Evolutionary conservation across 2,797 vertebrate species (phyloP), one percentile per base, ranked within the genome.

Genomic region (Enteromius paludinosus): DNA sequence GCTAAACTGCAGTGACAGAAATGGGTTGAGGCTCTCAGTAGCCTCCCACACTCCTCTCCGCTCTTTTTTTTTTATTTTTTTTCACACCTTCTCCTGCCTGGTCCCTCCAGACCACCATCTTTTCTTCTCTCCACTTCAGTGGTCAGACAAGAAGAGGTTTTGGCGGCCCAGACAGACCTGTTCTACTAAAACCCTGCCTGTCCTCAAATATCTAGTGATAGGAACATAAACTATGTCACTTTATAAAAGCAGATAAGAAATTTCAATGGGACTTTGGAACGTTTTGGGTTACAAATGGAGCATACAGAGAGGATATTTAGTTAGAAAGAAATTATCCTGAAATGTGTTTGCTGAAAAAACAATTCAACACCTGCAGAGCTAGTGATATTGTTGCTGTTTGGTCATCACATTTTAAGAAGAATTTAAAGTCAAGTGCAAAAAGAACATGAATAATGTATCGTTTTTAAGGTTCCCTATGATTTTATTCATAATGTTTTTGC

Each of bases 141-240:
- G 77, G 81, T 80, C 70, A 76, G 59, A 80, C 35, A 80, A 62
- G 76, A 74, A 45, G 38, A 80, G 20, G 35, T 69, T 74, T 35
- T 20, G 35, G 54, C 28, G 43, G 38, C 72, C 52, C 68, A 81
- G 83, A 68, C 59, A 76, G 59, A 79, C 64, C 69, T 83, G 81
- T 78, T 78, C 78, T 83, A 75, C 78, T 73, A 87, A 83, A 87
- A 77, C n/a, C 15, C n/a, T 41, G 49, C 49, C 79, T 49, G 64
- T 78, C 56, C 77, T 76, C 65, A 80, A 76, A 83, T 52, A 69
- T 78, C 30, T 66, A 41, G 79, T 65, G 28, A 72, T 18, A 14
- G 28, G 41, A 77, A 82, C 61, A 33, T 82, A 75, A 85, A 87
- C 45, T 85, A 71, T 87, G 84, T 87, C 81, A 85, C 65, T 75